Percentiles rank a stretch among this genome's conserved stretches.
phyloP scores from a whole-genome alignment of 30 jellyfish, hydroid and myxozoan genomes.

The Turritopsis dohrnii region DNA sequence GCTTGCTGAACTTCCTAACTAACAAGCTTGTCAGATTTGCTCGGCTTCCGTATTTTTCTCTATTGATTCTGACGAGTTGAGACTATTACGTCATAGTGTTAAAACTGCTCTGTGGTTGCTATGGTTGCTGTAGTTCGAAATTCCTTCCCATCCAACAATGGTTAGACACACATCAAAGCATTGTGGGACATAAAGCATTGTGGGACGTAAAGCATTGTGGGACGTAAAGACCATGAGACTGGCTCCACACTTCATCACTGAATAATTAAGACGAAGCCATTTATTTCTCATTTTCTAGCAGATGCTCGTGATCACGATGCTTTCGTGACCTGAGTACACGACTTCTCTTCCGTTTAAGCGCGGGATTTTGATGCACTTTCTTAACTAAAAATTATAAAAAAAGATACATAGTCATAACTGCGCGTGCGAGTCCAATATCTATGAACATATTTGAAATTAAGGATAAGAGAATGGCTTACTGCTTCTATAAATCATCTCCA shows the following conservation, averaged over 20 bases:
- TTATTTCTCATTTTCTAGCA: background rate
- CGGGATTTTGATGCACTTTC: conserved; percentile 5
- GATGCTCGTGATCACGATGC: background rate
- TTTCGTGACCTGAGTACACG: background rate
- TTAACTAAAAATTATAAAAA: background rate
- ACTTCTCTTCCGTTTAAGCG: conserved; percentile 8
- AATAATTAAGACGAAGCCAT: background rate
- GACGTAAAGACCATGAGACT: no score
- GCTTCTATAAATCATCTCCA: conserved; percentile 40
- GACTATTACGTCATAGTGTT: no score
- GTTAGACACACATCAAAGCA: background rate
- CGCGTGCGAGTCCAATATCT: background rate
- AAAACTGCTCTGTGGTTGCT: background rate
- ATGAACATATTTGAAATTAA: background rate
- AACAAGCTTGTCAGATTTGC: no score
- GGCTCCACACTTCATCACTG: no score
- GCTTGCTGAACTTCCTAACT: no score
- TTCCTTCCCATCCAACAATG: no score
- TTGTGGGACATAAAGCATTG: no score
- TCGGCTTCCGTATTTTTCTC: no score
- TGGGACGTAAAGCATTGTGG: no score
- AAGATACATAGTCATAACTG: background rate
- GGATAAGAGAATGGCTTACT: conserved; percentile 28
- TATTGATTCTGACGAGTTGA: no score
- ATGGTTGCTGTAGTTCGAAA: no score